Evolutionary conservation across 2,113 vertebrate genomes (phyloP).

Genomic region (Vulpes ferrilata): DNA sequence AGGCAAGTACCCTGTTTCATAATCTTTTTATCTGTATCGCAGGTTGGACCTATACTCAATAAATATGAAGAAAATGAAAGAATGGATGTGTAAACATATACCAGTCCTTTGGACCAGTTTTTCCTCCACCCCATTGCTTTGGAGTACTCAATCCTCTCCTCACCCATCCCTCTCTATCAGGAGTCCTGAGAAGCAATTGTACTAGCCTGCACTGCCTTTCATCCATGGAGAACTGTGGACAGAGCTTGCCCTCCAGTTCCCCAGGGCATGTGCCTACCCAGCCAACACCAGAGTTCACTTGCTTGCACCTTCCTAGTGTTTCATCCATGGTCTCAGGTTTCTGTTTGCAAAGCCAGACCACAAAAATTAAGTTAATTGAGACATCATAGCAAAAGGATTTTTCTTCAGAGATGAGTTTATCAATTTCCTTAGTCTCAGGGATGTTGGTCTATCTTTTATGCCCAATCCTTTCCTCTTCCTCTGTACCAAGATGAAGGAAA

Average conservation of each 20-base stretch:
- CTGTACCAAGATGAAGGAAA: constrained; percentile 27
- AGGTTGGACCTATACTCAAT: neutral
- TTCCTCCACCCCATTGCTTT: neutral
- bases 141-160: neutral
- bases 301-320: neutral
- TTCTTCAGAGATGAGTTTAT: constrained; percentile 34
- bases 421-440: neutral
- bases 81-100: neutral
- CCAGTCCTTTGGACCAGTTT: neutral
- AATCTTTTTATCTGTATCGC: neutral
- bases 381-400: constrained; percentile 65
- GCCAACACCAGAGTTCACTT: neutral
- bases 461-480: neutral
- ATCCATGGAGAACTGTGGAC: neutral
- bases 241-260: neutral
- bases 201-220: neutral
- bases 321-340: constrained; percentile 53
- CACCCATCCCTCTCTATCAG: neutral
- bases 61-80: neutral
- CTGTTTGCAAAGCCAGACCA: constrained; percentile 64
- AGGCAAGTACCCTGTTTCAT: neutral
- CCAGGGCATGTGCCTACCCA: neutral
- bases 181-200: neutral
- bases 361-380: constrained; percentile 57
- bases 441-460: neutral